Percentiles rank a stretch among this genome's conserved stretches.
These are phyloP conservation scores for Rynchops niger DNA, from an alignment of 2,113 vertebrate genomes.

Conservation along the genomic window DNA sequence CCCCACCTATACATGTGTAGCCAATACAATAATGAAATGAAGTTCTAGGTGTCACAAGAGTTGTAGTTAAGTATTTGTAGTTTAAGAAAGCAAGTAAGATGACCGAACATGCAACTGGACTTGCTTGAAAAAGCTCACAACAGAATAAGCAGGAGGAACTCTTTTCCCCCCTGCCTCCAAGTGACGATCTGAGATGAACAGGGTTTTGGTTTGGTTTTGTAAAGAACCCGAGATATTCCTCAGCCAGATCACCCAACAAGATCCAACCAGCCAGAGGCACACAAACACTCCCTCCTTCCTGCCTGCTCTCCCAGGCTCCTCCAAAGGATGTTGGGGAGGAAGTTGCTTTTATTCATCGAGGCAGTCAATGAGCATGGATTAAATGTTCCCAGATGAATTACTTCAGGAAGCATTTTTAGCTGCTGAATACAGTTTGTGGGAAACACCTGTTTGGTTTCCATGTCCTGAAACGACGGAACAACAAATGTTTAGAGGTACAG, in stretches of 20 bases:
- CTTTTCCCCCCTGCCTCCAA: background rate
- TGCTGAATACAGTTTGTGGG: background rate
- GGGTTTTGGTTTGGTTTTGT: background rate
- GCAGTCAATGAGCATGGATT: background rate
- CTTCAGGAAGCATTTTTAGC: conserved; percentile 6
- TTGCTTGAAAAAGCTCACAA: rapidly evolving
- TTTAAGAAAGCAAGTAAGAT: background rate
- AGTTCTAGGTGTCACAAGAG: background rate
- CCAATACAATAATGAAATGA: background rate
- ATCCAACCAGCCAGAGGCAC: background rate
- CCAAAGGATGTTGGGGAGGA: background rate
- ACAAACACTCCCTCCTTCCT: background rate
- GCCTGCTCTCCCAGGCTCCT: background rate
- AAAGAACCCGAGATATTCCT: background rate
- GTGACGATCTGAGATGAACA: rapidly evolving
- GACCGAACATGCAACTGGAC: rapidly evolving
- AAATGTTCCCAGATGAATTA: background rate
- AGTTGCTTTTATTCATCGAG: background rate
- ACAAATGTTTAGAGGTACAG: background rate
- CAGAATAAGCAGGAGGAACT: background rate
- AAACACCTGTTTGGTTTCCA: conserved; percentile 27
- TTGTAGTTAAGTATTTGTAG: rapidly evolving
- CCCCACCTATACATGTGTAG: rapidly evolving
- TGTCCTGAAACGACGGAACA: background rate
- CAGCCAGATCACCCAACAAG: background rate